Evolutionary conservation across 2,113 vertebrate genomes (phyloP), one percentile per base, ranked within the genome.

Genomic region (Catharus bicknelli): DNA sequence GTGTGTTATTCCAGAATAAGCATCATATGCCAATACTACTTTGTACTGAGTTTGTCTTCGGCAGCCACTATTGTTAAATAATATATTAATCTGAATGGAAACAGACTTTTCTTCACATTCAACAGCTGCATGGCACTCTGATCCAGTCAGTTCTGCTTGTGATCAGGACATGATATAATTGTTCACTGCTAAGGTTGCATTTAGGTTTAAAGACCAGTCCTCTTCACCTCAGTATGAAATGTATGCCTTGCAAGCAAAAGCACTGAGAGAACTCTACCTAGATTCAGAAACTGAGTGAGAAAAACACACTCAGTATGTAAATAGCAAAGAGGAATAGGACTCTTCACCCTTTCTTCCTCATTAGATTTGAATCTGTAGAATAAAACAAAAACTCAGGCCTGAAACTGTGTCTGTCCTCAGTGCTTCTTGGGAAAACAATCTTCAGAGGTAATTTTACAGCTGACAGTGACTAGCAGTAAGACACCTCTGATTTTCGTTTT

Each of bases 31-130:
- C 75, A 51, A 13, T 75, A 67, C 27, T 83, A 26, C 51, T 32
- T 76, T 90, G 57, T 58, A 81, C 50, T 16, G 54, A 75, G 61
- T 90, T 94, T 88, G 55, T 95, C 74, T 68, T 69, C 36, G 77
- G 70, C 61, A 82, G 42, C 15, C 45, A 53, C 6, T 83, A 67
- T 38, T 75, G 45, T 83, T 87, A 90, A 95, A 59, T 42, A 47
- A 11, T 59, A 9, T 45, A 38, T 82, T 83, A 87, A 64, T 85
- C 77, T 77, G 81, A 89, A 75, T 42, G 29, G 57, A 92, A 90
- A 25, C 29, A 73, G 43, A 62, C 64, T 72, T 70, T 48, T 74
- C 27, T 93, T 90, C 75, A n/a, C 45, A 50, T n/a, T 64, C 32
- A 87, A 8, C 48, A 92, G 17, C 62, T 85, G 36, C 17, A 5